These are phyloP conservation scores for Heterodera carotae DNA, from an alignment of 1,140 invertebrate genomes.

Conservation along the genomic window DNA sequence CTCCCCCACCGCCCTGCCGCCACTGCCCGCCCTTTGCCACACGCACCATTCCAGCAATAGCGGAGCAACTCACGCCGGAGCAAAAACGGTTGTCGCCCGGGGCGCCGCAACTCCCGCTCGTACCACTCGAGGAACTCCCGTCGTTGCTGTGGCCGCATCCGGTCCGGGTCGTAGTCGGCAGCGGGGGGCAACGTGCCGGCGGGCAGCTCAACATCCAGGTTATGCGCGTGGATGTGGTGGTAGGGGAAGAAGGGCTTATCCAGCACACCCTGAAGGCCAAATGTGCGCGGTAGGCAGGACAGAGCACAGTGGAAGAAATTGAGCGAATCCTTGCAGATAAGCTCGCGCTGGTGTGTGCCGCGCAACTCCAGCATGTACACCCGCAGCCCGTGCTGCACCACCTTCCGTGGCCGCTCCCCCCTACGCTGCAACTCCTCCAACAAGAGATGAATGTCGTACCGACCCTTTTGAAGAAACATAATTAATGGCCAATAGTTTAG, in stretches of 20 bases:
- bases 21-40: too few species aligned
- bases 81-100: background rate
- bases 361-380: background rate
- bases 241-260: constrained; percentile 18
- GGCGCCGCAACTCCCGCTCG: background rate
- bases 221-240: background rate
- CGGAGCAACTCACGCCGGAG: constrained; percentile 11
- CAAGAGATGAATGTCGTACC: background rate
- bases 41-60: background rate
- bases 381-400: background rate
- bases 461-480: background rate
- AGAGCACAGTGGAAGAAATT: constrained; percentile 28
- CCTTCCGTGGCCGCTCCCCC: background rate
- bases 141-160: background rate
- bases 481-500: background rate
- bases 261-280: constrained; percentile 15
- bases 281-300: background rate
- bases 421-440: background rate
- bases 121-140: constrained; percentile 8
- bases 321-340: constrained; percentile 27
- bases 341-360: background rate
- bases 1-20: background rate
- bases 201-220: constrained; percentile 1
- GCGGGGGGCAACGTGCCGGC: background rate
- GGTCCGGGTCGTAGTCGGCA: constrained; percentile 3